Evolutionary conservation across 2,113 vertebrate genomes (phyloP).

Genomic region (Grammomys dolichurus): DNA sequence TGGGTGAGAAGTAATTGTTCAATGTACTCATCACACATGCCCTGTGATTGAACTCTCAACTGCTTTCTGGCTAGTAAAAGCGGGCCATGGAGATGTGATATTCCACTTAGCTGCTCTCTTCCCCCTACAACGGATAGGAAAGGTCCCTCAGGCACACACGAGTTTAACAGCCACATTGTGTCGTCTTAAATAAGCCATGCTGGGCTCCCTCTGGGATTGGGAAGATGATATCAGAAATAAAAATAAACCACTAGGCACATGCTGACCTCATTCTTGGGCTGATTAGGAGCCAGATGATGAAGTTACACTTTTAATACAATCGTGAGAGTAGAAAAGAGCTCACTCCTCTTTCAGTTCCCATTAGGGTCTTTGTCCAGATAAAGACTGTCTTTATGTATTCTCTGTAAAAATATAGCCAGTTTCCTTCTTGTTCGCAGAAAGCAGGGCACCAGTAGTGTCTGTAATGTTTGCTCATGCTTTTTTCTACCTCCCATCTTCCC

Average conservation of each 20-base stretch:
- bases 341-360: conserved; percentile 37
- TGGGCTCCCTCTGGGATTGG: conserved; percentile 60
- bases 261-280: conserved; percentile 68
- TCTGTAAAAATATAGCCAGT: conserved; percentile 1
- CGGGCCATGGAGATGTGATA: not conserved
- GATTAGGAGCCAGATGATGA: conserved; percentile 67
- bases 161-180: conserved; percentile 48
- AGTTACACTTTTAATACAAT: conserved; percentile 64
- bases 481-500: not conserved
- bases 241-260: conserved; percentile 73
- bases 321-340: conserved; percentile 46
- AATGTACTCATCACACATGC: not conserved
- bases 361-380: conserved; percentile 52
- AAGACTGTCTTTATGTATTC: conserved; percentile 5
- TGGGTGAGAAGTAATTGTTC: conserved; percentile 21
- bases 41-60: not conserved
- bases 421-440: conserved; percentile 28
- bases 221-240: conserved; percentile 70
- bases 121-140: not conserved
- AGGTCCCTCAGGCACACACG: not conserved
- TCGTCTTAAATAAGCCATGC: conserved; percentile 69
- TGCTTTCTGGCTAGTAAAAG: not conserved
- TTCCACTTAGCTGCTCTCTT: conserved; percentile 25
- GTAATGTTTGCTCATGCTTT: not conserved
- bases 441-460: not conserved